phyloP scores from a whole-genome alignment of 1,140 invertebrate species.

The Kradibia gibbosae region DNA sequence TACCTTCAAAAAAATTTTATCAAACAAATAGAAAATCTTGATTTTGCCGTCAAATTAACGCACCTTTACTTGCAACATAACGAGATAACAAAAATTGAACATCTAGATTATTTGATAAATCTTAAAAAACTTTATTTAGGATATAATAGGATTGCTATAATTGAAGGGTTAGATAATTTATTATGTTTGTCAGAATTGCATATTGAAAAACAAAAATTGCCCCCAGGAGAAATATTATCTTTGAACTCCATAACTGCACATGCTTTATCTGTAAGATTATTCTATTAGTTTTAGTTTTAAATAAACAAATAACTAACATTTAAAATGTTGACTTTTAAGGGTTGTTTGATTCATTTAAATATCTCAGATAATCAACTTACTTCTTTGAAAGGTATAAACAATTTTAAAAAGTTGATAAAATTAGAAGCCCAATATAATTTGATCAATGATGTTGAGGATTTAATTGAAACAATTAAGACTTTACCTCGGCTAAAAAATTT shows the following conservation, averaged over 20 bases:
- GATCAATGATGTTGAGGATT: slow-evolving; percentile 69
- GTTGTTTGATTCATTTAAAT: slow-evolving; percentile 70
- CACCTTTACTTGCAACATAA: slow-evolving; percentile 82
- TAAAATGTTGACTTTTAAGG: slow-evolving; percentile 60
- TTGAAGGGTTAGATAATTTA: slow-evolving; percentile 79
- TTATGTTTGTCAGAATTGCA: slow-evolving; percentile 78
- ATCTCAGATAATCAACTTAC: slow-evolving; percentile 72
- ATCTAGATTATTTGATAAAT: slow-evolving; percentile 74
- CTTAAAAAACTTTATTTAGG: slow-evolving; percentile 79
- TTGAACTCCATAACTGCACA: slow-evolving; percentile 78
- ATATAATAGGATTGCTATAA: slow-evolving; percentile 78
- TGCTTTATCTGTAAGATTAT: slow-evolving; percentile 74
- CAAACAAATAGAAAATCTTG: slow-evolving; percentile 76
- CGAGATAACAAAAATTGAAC: slow-evolving; percentile 77
- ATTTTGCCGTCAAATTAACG: slow-evolving; percentile 75
- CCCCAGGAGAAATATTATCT: slow-evolving; percentile 74
- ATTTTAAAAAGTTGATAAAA: slow-evolving; percentile 66
- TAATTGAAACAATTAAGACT: slow-evolving; percentile 72
- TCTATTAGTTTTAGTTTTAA: background rate
- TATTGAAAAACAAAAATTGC: slow-evolving; percentile 78
- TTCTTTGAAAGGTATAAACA: slow-evolving; percentile 65
- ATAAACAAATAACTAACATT: background rate
- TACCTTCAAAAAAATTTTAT: slow-evolving; percentile 80
- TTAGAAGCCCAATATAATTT: slow-evolving; percentile 73
- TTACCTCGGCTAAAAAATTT: slow-evolving; percentile 73